Evolutionary conservation across 1,140 invertebrate species (phyloP).

Genomic region (Samia ricini): DNA sequence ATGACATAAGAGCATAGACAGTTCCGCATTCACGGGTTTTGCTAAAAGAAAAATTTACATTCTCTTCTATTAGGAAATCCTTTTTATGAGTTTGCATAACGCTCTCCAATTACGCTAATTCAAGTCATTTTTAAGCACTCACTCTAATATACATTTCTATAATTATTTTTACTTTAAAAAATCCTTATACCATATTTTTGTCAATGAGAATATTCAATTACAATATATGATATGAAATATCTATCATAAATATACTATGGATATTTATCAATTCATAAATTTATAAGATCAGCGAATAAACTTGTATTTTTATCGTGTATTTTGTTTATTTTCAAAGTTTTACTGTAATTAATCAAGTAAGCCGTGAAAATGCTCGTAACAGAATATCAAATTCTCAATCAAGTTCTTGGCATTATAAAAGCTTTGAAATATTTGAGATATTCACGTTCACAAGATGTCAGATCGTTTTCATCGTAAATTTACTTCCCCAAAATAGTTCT

Average conservation of each 20-base stretch:
- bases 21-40: constrained; percentile 24
- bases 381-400: background rate
- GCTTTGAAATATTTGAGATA: background rate
- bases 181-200: too few relatives aligned
- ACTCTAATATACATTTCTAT: background rate
- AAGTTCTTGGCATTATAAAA: background rate
- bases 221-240: too few relatives aligned
- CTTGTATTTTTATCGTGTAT: too few relatives aligned
- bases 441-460: background rate
- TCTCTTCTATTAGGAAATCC: constrained; percentile 36
- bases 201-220: too few relatives aligned
- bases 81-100: constrained; percentile 40
- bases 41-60: constrained; percentile 51
- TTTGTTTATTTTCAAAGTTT: too few relatives aligned
- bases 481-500: background rate
- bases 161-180: background rate
- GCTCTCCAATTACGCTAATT: constrained; percentile 4
- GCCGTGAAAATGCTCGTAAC: background rate
- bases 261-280: too few relatives aligned
- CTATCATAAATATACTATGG: too few relatives aligned
- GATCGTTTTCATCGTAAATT: background rate
- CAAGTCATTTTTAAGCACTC: constrained; percentile 4
- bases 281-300: too few relatives aligned
- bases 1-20: constrained; percentile 36
- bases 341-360: background rate